phyloP scores from a whole-genome alignment of 2,888 invertebrate species.

The Galerucella nymphaeae region DNA sequence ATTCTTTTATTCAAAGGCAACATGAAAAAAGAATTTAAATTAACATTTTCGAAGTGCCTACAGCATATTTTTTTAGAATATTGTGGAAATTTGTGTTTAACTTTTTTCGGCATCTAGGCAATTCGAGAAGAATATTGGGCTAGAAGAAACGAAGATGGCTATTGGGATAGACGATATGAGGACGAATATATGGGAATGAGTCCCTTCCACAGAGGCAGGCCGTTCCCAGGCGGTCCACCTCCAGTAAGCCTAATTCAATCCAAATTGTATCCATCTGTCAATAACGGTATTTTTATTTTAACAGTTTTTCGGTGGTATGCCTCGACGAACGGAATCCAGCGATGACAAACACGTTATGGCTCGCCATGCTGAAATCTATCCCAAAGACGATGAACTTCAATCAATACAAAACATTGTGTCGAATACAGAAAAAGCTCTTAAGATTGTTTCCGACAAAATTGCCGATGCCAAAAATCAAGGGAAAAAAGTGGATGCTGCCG shows the following conservation, averaged over 20 bases:
- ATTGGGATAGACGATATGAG: slow-evolving; percentile 86
- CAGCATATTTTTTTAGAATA: too few relatives aligned
- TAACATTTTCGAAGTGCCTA: too few relatives aligned
- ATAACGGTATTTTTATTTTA: slow-evolving; percentile 59
- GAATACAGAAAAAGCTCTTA: slow-evolving; percentile 93
- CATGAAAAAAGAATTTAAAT: too few relatives aligned
- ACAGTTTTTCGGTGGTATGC: slow-evolving; percentile 67
- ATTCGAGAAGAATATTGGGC: slow-evolving; percentile 77
- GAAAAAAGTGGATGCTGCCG: slow-evolving; percentile 48
- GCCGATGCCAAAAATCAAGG: slow-evolving; percentile 69
- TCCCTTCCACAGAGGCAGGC: slow-evolving; percentile 65
- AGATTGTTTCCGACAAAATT: slow-evolving; percentile 91
- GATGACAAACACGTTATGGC: slow-evolving; percentile 96
- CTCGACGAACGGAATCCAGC: slow-evolving; percentile 88
- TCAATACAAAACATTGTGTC: slow-evolving; percentile 92
- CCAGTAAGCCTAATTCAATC: slow-evolving; percentile 59
- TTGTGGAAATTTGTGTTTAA: background rate
- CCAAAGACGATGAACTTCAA: slow-evolving; percentile 88
- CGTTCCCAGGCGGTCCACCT: slow-evolving; percentile 64
- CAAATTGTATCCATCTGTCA: background rate
- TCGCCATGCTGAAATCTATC: slow-evolving; percentile 94
- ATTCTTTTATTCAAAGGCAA: too few relatives aligned
- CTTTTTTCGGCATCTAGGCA: slow-evolving; percentile 58
- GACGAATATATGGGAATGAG: slow-evolving; percentile 79
- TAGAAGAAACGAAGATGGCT: slow-evolving; percentile 82